phyloP scores from a whole-genome alignment of 2,797 vertebrate species.

The Neomorphus geoffroyi region DNA sequence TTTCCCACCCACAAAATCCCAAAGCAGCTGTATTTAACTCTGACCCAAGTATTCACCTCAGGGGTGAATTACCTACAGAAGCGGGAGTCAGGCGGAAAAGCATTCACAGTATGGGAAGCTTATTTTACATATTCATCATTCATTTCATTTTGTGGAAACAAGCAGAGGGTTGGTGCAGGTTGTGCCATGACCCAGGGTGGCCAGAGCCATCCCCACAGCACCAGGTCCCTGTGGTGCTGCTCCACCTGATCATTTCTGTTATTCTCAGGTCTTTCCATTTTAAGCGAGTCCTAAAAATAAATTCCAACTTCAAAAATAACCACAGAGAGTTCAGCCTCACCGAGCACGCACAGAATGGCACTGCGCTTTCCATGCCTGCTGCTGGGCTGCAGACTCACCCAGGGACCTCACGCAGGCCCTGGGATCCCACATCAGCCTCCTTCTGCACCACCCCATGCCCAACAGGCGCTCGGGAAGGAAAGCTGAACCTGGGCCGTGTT shows the following conservation, averaged over 20 bases:
- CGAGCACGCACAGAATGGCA: rapidly evolving
- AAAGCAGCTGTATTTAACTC: constrained; percentile 65
- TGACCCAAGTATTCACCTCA: constrained; percentile 70
- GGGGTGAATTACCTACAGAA: constrained; percentile 65
- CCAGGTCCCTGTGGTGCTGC: neutral
- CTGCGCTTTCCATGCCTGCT: rapidly evolving
- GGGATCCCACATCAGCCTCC: neutral
- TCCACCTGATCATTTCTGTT: neutral
- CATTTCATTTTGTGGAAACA: neutral
- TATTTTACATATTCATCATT: constrained; percentile 32
- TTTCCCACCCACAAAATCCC: constrained; percentile 65
- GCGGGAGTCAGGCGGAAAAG: constrained; percentile 26
- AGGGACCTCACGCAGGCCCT: neutral
- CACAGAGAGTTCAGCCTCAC: neutral
- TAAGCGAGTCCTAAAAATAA: neutral
- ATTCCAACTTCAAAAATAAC: neutral
- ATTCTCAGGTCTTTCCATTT: neutral
- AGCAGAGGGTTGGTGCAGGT: neutral
- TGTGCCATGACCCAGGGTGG: rapidly evolving
- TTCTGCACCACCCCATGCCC: no score
- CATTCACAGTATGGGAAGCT: neutral
- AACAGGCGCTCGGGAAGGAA: neutral
- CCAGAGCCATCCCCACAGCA: neutral
- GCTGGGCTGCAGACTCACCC: neutral
- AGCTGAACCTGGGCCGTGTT: neutral